Conservation (phyloP, 2,113 vertebrate genomes). For the Xiphophorus couchianus region DNA sequence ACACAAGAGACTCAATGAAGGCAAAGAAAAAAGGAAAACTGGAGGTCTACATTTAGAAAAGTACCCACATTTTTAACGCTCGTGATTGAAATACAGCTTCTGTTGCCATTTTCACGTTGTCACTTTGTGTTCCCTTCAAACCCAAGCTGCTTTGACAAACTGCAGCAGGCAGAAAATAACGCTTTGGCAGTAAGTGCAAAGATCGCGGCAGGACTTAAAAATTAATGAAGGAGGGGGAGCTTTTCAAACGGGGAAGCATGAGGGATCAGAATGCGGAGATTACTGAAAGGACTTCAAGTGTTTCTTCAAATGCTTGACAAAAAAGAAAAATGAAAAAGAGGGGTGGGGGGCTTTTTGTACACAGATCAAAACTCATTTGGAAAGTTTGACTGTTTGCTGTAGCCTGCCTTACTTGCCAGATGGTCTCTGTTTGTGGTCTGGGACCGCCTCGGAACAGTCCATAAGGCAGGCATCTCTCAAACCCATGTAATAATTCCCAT, state of each 20-base stretch:
- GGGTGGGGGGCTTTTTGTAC: neutral
- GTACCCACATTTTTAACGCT: neutral
- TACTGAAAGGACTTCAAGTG: neutral
- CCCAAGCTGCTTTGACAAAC: constrained; percentile 8
- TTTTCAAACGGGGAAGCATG: constrained; percentile 1
- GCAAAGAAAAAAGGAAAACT: constrained; percentile 15
- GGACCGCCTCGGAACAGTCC: constrained; percentile 69
- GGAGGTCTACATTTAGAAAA: neutral
- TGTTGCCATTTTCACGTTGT: constrained; percentile 24
- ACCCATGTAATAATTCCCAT: constrained; percentile 68
- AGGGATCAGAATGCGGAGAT: neutral
- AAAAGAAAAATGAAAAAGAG: neutral
- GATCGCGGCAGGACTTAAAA: constrained; percentile 30
- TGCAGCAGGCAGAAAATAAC: constrained; percentile 13
- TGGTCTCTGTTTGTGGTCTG: constrained; percentile 66
- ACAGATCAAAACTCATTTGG: constrained; percentile 36
- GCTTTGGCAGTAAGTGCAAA: constrained; percentile 40
- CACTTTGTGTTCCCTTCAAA: constrained; percentile 38
- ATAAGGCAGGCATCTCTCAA: constrained; percentile 74
- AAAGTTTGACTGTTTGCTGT: constrained; percentile 60
- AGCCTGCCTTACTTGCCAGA: constrained; percentile 62
- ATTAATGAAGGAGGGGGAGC: constrained; percentile 23
- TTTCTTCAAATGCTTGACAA: constrained; percentile 8
- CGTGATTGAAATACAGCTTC: constrained; percentile 30
- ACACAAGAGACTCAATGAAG: constrained; percentile 10